Percentiles rank a stretch among this genome's conserved stretches.
These are phyloP conservation scores for Drosophila funebris DNA, from an alignment of 1,140 invertebrate genomes.

Conservation along the genomic window DNA sequence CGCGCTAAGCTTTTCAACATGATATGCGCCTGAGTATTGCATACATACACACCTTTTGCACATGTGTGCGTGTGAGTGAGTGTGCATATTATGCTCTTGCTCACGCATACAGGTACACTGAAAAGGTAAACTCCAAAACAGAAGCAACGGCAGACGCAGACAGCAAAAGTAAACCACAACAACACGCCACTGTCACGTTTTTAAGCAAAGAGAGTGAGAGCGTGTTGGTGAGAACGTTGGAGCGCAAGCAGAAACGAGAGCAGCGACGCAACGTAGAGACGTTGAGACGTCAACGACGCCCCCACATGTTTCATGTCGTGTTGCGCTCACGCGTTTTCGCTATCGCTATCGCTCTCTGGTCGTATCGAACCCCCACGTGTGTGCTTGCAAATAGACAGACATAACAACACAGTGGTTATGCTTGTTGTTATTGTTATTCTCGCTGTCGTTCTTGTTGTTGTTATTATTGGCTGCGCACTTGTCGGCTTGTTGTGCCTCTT, in stretches of 20 bases:
- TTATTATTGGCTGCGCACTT: slow-evolving; percentile 61
- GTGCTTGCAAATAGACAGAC: slow-evolving; percentile 28
- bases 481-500: slow-evolving; percentile 59
- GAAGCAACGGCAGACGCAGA: slow-evolving; percentile 22
- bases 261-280: slow-evolving; percentile 1
- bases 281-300: slow-evolving; percentile 59
- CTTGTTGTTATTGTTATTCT: slow-evolving; percentile 30
- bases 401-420: slow-evolving; percentile 53
- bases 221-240: not conserved
- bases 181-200: slow-evolving; percentile 77
- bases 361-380: slow-evolving; percentile 62
- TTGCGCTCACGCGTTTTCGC: slow-evolving; percentile 33
- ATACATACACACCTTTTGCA: slow-evolving; percentile 16
- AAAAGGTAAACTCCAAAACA: slow-evolving; percentile 52
- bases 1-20: slow-evolving; percentile 76
- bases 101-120: slow-evolving; percentile 42
- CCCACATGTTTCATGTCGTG: slow-evolving; percentile 51
- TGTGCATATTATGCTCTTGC: slow-evolving; percentile 34
- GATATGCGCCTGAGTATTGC: slow-evolving; percentile 60
- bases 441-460: no score
- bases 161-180: slow-evolving; percentile 55
- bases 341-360: slow-evolving; percentile 18
- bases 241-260: slow-evolving; percentile 5
- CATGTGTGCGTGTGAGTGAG: not conserved
- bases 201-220: slow-evolving; percentile 44